These are phyloP conservation scores for Strigops habroptila DNA, from an alignment of 2,113 vertebrate genomes.

Conservation along the genomic window DNA sequence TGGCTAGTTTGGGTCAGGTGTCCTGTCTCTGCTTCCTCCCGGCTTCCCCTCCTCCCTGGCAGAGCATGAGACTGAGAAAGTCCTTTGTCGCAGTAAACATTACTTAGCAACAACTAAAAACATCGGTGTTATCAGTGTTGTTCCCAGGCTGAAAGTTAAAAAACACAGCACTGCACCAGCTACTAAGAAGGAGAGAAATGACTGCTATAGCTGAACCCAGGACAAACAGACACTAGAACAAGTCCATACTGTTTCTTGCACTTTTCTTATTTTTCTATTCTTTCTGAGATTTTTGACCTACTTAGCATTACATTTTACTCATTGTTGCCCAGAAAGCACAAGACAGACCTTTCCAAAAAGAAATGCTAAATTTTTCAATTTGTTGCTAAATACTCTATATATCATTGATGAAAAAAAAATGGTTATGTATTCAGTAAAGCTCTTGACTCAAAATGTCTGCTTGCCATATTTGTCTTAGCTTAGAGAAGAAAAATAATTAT, in stretches of 20 bases:
- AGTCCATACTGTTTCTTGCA: background rate
- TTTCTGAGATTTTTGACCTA: background rate
- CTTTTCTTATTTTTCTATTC: background rate
- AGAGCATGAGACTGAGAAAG: too few species aligned
- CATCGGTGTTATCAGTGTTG: too few species aligned
- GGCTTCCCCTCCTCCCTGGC: too few species aligned
- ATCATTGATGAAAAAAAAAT: background rate
- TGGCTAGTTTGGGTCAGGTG: too few species aligned
- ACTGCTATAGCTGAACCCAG: too few species aligned
- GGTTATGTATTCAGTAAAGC: background rate
- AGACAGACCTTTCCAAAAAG: background rate
- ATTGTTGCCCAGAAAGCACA: background rate
- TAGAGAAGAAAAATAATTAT: slow-evolving; percentile 39
- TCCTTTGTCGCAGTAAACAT: too few species aligned
- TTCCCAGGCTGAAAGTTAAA: too few species aligned
- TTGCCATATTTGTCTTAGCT: slow-evolving; percentile 1
- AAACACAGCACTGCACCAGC: too few species aligned
- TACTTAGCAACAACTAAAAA: too few species aligned
- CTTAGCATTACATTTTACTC: background rate
- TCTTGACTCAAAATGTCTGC: background rate
- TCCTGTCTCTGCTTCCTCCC: too few species aligned
- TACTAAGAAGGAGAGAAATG: too few species aligned
- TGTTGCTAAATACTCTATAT: background rate
- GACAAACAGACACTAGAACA: background rate
- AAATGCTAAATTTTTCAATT: background rate